These are phyloP conservation scores for Drosophila nr. fundita DNA, from an alignment of 2,888 invertebrate genomes.

Conservation along the genomic window DNA sequence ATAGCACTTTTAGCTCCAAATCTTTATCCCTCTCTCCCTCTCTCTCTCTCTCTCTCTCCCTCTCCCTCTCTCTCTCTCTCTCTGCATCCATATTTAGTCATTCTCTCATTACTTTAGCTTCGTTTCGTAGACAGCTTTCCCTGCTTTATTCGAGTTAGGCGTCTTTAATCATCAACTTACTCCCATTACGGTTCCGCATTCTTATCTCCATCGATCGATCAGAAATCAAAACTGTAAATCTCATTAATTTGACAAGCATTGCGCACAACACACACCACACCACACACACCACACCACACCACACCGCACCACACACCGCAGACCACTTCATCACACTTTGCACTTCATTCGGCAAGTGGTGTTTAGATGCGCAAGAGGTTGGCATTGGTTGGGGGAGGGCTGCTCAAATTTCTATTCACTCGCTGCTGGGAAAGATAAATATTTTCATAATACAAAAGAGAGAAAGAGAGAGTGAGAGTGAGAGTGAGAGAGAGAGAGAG, in stretches of 20 bases:
- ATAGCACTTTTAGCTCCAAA: neutral
- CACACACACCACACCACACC: conserved; percentile 20
- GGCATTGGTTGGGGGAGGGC: neutral
- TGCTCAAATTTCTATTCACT: conserved; percentile 45
- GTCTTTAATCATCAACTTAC: conserved; percentile 35
- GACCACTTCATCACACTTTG: conserved; percentile 15
- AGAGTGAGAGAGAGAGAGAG: conserved; percentile 12
- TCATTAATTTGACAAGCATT: conserved; percentile 76
- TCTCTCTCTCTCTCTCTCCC: neutral
- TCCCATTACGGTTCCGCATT: conserved; percentile 8
- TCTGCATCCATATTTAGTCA: neutral
- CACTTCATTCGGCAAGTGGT: conserved; percentile 10
- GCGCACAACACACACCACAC: conserved; percentile 43
- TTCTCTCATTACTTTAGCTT: neutral
- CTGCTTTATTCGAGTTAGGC: conserved; percentile 4
- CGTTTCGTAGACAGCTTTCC: conserved; percentile 2
- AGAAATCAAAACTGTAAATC: conserved; percentile 78
- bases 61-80: neutral
- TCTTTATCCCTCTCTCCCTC: neutral
- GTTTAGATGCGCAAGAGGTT: neutral
- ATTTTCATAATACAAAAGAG: conserved; percentile 54
- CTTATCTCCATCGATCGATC: conserved; percentile 68
- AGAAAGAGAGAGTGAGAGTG: conserved; percentile 22
- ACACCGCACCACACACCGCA: conserved; percentile 16
- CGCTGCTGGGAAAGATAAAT: conserved; percentile 73